phyloP scores from a whole-genome alignment of 2,888 invertebrate genomes.

The Timandra comae region DNA sequence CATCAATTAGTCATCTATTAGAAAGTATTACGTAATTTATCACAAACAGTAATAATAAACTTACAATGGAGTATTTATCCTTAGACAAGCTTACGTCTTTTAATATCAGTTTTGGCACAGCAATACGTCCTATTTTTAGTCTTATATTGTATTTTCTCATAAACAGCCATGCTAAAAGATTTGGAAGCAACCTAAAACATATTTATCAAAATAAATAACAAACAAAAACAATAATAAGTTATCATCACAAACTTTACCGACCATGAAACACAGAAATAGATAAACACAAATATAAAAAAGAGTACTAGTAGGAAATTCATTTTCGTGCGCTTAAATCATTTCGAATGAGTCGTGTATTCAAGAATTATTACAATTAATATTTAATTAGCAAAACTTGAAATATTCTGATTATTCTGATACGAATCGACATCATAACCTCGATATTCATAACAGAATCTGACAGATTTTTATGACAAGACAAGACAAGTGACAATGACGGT shows the following conservation, averaged over 20 bases:
- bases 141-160: conserved; percentile 87
- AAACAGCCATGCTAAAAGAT: conserved; percentile 86
- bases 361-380: conserved; percentile 23
- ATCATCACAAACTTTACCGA: conserved; percentile 40
- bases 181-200: conserved; percentile 83
- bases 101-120: conserved; percentile 86
- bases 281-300: conserved; percentile 48
- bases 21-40: too few relatives aligned
- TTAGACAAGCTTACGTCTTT: conserved; percentile 88
- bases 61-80: conserved; percentile 86
- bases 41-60: too few relatives aligned
- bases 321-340: conserved; percentile 36
- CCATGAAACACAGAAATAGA: conserved; percentile 81
- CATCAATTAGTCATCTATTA: too few relatives aligned
- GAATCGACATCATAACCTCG: too few relatives aligned
- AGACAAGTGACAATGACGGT: too few relatives aligned
- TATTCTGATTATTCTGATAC: too few relatives aligned
- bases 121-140: conserved; percentile 87
- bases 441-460: too few relatives aligned
- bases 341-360: conserved; percentile 19
- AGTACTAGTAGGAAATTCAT: conserved; percentile 60
- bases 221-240: conserved; percentile 46
- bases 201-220: conserved; percentile 12
- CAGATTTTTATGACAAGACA: too few relatives aligned
- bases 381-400: too few relatives aligned